Evolutionary conservation across 2,797 vertebrate genomes (phyloP).

Genomic region (Aphelocoma californica): DNA sequence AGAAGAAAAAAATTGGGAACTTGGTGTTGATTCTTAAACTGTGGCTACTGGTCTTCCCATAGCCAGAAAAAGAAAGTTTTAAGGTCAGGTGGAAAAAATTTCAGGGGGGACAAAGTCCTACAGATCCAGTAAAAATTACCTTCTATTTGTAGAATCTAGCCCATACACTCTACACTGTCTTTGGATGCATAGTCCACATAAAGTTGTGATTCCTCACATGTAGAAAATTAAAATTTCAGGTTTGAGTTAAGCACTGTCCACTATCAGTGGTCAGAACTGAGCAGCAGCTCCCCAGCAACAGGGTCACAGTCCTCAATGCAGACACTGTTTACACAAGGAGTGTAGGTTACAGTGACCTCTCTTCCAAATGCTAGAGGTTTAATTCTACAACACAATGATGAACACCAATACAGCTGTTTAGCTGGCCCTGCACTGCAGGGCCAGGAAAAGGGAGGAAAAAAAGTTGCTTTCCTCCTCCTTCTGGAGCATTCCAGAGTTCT

Average conservation of each 20-base stretch:
- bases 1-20: not conserved
- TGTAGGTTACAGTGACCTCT: not conserved
- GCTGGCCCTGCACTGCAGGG: not conserved
- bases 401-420: not conserved
- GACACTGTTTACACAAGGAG: not conserved
- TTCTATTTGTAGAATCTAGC: not conserved
- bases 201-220: not conserved
- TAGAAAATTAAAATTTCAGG: not conserved
- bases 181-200: not conserved
- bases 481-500: not conserved
- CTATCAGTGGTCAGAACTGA: not conserved
- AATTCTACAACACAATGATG: not conserved
- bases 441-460: not conserved
- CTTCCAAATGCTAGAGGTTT: not conserved
- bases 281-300: not conserved
- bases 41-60: not conserved
- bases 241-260: not conserved
- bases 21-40: not conserved
- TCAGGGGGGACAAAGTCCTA: not conserved
- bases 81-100: not conserved
- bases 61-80: not conserved
- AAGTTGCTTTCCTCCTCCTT: not conserved
- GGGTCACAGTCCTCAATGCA: not conserved
- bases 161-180: not conserved
- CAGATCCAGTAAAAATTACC: not conserved